Conservation (phyloP, 2,797 vertebrate genomes). For the Epinephelus awoara region DNA sequence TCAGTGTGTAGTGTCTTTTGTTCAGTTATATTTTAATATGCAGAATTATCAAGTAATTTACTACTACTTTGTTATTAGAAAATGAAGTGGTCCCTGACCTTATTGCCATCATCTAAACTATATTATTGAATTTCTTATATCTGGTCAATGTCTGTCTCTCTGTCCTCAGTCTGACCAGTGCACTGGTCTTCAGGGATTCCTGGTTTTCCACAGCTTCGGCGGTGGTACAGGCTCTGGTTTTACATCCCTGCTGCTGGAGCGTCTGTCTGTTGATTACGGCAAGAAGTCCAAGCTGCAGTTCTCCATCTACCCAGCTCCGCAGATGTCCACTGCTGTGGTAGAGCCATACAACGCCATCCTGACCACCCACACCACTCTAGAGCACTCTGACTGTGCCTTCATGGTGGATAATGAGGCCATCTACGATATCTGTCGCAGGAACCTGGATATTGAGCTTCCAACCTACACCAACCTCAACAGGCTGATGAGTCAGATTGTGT, state of each 20-base stretch:
- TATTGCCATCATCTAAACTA: not conserved
- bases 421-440: no score
- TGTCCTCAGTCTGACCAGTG: slow-evolving; percentile 16
- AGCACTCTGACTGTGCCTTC: slow-evolving; percentile 1
- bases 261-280: not conserved
- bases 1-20: no score
- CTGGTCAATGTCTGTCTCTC: not conserved
- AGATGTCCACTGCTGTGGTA: slow-evolving; percentile 8
- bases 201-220: slow-evolving; percentile 15
- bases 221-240: slow-evolving; percentile 12
- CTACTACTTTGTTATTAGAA: not conserved
- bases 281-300: not conserved
- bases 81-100: not conserved
- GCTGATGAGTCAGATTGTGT: slow-evolving; percentile 8
- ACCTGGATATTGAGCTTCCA: slow-evolving; percentile 3
- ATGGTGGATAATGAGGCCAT: no score
- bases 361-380: not conserved
- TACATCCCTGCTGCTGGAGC: not conserved
- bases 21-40: no score
- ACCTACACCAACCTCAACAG: slow-evolving; percentile 9
- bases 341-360: slow-evolving; percentile 11
- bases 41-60: not conserved
- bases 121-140: not conserved
- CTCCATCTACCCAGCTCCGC: not conserved
- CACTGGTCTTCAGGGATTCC: slow-evolving; percentile 11